phyloP scores from a whole-genome alignment of 2,113 vertebrate genomes.

The Protobothrops flavoviridis region DNA sequence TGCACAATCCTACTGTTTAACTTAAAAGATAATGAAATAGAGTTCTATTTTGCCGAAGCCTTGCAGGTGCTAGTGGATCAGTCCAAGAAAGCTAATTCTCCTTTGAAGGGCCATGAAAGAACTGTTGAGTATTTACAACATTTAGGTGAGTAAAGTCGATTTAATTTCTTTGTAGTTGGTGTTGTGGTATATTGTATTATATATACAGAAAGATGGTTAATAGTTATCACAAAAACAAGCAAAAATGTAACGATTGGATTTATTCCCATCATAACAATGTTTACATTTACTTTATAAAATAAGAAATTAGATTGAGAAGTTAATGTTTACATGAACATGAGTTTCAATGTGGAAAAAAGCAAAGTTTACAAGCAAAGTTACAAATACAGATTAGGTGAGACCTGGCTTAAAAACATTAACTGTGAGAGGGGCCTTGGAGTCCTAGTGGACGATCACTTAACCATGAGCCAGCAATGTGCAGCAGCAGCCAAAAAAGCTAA shows the following conservation, averaged over 20 bases:
- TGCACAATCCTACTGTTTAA: not conserved
- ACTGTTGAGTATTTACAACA: constrained; percentile 97
- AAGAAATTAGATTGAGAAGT: not conserved
- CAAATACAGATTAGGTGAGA: too few species aligned
- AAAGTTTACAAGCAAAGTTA: too few species aligned
- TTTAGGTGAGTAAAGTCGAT: constrained; percentile 77
- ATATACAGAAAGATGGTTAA: not conserved
- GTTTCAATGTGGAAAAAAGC: too few species aligned
- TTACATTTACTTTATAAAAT: not conserved
- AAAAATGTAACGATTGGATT: not conserved
- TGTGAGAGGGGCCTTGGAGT: too few species aligned
- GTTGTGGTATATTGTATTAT: not conserved
- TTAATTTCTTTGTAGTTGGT: not conserved
- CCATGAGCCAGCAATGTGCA: too few species aligned
- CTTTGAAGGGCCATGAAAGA: constrained; percentile 95
- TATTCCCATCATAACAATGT: not conserved
- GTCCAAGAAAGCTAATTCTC: constrained; percentile 97
- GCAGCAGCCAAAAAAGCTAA: too few species aligned
- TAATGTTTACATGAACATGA: not conserved
- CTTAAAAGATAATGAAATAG: not conserved
- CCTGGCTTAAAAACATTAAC: too few species aligned
- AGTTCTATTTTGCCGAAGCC: constrained; percentile 69
- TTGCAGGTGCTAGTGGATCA: constrained; percentile 95
- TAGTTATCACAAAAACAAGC: not conserved
- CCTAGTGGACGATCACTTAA: too few species aligned